Evolutionary conservation across 1,140 invertebrate genomes (phyloP), one percentile per base, ranked within the genome.

Genomic region (Trichoplusia ni): DNA sequence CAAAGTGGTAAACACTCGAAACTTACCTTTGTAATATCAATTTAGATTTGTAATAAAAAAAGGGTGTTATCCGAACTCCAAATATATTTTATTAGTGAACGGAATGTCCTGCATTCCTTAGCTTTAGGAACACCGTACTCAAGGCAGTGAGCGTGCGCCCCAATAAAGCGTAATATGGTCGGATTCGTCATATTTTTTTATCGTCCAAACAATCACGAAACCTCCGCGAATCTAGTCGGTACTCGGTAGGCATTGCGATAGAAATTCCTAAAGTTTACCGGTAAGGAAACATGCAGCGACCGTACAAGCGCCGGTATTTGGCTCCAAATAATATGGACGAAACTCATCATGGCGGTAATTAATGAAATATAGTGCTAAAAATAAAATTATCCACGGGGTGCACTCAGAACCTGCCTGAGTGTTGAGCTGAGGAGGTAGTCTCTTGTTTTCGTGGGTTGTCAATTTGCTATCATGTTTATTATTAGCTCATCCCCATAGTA

Each of bases 171-270:
- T 86, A 82, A 81, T 79, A 74, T 60, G 56, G 73, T 71, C 64
- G 67, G 61, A 81, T 84, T 81, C 75, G 75, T 84, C 76, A 86
- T 85, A 84, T 89, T 89, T 86, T 80, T 89, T 87, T 82, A 84
- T 81, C 79, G 78, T 79, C 62, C 49, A 58, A 53, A 69, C 71
- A 49, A 78, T 77, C 86, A 87, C 86, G 84, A 81, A 86, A 66
- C 68, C 71, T 67, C 54, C 44, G 29, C 35, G 35, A 68, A 16
- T 51, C 64, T 64, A 54, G 61, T 68, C 25, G 18, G 47, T 73
- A 84, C 77, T 77, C 42, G 47, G 16, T 27, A 42, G 54, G n/a
- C n/a, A n/a, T n/a, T n/a, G n/a, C n/a, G n/a, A n/a, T n/a, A n/a
- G n/a, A n/a, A 71, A 46, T 27, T 27, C 44, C 14, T 25, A 25